phyloP scores from a whole-genome alignment of 2,113 vertebrate species.

The Tapirus terrestris region DNA sequence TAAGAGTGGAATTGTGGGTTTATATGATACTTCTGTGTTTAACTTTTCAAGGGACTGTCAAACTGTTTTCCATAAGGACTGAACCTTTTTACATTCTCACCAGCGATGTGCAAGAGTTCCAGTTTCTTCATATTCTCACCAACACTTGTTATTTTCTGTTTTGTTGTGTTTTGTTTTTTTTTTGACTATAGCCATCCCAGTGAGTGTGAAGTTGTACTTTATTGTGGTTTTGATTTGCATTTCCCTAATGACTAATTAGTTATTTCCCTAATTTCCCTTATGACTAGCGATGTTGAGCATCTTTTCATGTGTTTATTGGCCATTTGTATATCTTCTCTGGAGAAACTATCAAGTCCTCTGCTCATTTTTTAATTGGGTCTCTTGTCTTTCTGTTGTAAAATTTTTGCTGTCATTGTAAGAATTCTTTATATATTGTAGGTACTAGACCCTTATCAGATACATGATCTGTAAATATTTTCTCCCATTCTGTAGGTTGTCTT shows the following conservation, averaged over 20 bases:
- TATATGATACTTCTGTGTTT: not conserved
- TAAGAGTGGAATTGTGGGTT: not conserved
- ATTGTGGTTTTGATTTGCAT: not conserved
- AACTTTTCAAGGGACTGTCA: not conserved
- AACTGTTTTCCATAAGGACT: not conserved
- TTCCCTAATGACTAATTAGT: not conserved
- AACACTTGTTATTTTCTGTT: too few species aligned
- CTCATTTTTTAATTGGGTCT: not conserved
- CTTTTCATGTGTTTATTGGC: not conserved
- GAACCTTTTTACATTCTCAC: not conserved
- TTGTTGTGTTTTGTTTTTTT: not conserved
- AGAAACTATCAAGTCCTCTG: not conserved
- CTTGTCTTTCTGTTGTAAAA: not conserved
- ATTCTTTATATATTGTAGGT: not conserved
- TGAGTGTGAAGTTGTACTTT: not conserved
- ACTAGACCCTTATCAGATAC: not conserved
- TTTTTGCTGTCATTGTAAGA: not conserved
- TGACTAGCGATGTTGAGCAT: not conserved
- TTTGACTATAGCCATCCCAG: not conserved
- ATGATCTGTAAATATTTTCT: not conserved
- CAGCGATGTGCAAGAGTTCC: not conserved
- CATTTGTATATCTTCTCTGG: not conserved
- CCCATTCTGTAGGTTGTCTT: not conserved
- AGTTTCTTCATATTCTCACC: not conserved
- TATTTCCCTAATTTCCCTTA: slow-evolving; percentile 4